Evolutionary conservation across 2,888 invertebrate genomes (phyloP).

Genomic region (Allygus modestus): DNA sequence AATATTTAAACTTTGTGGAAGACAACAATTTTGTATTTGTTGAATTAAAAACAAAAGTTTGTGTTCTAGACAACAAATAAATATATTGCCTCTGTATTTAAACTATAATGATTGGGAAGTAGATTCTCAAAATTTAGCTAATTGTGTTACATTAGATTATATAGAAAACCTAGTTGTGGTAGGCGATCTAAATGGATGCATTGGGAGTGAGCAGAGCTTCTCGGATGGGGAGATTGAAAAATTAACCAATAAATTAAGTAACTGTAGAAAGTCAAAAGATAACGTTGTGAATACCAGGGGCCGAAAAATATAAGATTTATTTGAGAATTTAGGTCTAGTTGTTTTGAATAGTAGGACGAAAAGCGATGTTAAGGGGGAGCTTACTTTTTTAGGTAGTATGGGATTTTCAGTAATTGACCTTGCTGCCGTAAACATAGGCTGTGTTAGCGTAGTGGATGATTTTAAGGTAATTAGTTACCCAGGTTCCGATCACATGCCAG

Average conservation of each 20-base stretch:
- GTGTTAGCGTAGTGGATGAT: neutral
- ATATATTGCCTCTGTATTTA: slow-evolving; percentile 15
- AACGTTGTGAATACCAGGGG: neutral
- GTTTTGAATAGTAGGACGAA: slow-evolving; percentile 9
- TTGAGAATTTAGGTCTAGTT: neutral
- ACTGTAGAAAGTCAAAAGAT: slow-evolving; percentile 15
- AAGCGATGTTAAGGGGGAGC: neutral
- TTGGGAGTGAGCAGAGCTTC: neutral
- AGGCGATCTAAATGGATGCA: slow-evolving; percentile 2
- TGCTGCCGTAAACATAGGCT: neutral
- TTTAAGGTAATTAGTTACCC: neutral
- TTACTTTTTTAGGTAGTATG: slow-evolving; percentile 3
- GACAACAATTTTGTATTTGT: neutral
- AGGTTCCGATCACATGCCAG: slow-evolving; percentile 27
- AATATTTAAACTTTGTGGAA: neutral
- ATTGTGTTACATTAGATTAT: neutral
- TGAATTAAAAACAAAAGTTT: neutral
- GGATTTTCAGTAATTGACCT: slow-evolving; percentile 3
- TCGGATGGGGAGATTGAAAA: neutral
- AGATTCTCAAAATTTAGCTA: neutral
- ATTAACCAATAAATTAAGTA: neutral
- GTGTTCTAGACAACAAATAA: neutral
- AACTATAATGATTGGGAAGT: neutral
- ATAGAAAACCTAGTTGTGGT: neutral
- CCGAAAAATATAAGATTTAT: neutral